These are phyloP conservation scores for Clarias platycephalus DNA, from an alignment of 2,797 vertebrate species.

Conservation along the genomic window DNA sequence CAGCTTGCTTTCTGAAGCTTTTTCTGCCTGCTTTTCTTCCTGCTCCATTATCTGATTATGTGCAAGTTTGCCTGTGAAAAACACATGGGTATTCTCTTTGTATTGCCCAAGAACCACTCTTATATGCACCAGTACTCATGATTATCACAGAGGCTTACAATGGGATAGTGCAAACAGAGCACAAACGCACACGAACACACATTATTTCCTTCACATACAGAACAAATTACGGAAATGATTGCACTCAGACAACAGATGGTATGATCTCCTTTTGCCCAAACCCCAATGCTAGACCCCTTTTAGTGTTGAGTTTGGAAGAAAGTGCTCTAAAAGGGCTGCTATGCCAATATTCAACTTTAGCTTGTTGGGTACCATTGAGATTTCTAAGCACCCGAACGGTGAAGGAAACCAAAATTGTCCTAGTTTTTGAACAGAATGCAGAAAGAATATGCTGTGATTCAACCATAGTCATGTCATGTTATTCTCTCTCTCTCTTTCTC, in stretches of 20 bases:
- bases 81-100: constrained; percentile 15
- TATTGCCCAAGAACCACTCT: neutral
- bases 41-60: constrained; percentile 12
- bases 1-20: constrained; percentile 38
- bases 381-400: constrained; percentile 36
- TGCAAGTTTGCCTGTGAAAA: constrained; percentile 38
- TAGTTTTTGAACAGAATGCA: constrained; percentile 48
- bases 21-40: constrained; percentile 20
- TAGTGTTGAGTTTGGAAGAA: neutral
- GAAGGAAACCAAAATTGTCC: constrained; percentile 50
- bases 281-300: neutral
- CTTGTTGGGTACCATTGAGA: constrained; percentile 30
- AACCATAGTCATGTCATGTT: constrained; percentile 29
- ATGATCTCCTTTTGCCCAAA: neutral
- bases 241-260: neutral
- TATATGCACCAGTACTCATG: constrained; percentile 3
- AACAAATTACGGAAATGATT: constrained; percentile 7
- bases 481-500: constrained; percentile 27
- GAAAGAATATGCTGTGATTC: constrained; percentile 32
- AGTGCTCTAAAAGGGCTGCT: neutral
- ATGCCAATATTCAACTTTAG: constrained; percentile 18
- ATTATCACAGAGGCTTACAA: neutral
- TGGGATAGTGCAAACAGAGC: neutral
- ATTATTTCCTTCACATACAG: neutral
- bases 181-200: neutral